phyloP scores from a whole-genome alignment of 2,113 vertebrate species.

The Nanorana parkeri region DNA sequence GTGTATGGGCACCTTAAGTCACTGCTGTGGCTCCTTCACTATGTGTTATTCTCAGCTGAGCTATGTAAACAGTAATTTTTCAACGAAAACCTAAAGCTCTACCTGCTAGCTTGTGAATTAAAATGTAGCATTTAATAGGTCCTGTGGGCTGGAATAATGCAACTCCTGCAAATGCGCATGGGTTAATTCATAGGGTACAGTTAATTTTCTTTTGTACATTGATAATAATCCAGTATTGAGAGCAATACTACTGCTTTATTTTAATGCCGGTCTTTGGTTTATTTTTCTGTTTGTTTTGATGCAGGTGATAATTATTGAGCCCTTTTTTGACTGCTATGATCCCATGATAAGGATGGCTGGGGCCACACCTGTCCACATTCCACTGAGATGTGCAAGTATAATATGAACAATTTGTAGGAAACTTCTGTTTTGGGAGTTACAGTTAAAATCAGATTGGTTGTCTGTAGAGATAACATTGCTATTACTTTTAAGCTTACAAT shows the following conservation, averaged over 20 bases:
- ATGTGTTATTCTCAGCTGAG: too few relatives aligned
- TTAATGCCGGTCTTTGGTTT: too few relatives aligned
- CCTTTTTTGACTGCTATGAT: conserved; percentile 93
- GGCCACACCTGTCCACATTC: conserved; percentile 87
- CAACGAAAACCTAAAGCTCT: neutral
- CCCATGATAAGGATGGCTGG: conserved; percentile 94
- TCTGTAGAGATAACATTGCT: neutral
- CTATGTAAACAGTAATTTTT: neutral
- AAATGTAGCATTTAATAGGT: neutral
- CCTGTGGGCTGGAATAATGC: too few relatives aligned
- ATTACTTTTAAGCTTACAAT: neutral
- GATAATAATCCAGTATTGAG: too few relatives aligned
- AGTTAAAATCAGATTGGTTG: neutral
- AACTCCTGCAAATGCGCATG: too few relatives aligned
- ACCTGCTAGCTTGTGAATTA: neutral
- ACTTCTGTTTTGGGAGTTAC: neutral
- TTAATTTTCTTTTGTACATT: too few relatives aligned
- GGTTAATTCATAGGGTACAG: too few relatives aligned
- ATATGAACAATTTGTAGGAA: neutral
- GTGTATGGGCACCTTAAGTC: too few relatives aligned
- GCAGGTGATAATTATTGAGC: conserved; percentile 95
- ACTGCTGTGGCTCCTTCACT: too few relatives aligned
- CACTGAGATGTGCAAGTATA: conserved; percentile 84
- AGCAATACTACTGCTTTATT: neutral
- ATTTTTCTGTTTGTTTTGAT: conserved; percentile 55